Conservation (phyloP, 2,888 invertebrate genomes). For the Podotricha telesiphe region DNA sequence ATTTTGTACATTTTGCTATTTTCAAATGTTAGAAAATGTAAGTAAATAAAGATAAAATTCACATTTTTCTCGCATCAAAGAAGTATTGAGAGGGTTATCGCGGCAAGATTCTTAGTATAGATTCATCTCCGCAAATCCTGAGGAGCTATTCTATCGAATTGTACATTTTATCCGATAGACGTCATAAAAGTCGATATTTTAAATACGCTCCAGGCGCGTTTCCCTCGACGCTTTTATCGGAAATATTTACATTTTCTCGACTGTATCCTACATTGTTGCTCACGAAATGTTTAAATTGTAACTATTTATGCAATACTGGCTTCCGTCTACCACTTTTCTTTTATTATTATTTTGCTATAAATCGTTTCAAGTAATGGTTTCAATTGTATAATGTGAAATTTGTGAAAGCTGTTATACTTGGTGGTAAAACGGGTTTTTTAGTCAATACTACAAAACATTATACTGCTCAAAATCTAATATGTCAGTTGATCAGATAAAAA, state of each 20-base stretch:
- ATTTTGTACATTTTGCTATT: not conserved
- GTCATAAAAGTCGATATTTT: conserved; percentile 38
- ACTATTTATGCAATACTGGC: conserved; percentile 6
- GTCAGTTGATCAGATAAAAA: no score
- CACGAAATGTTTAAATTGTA: conserved; percentile 13
- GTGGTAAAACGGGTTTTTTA: no score
- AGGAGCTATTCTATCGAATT: conserved; percentile 38
- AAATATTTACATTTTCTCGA: conserved; percentile 6
- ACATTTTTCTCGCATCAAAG: conserved; percentile 41
- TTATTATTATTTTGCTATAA: conserved; percentile 5
- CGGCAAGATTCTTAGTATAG: conserved; percentile 38
- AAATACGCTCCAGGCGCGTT: conserved; percentile 29
- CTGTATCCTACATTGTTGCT: conserved; percentile 18
- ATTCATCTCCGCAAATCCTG: conserved; percentile 38
- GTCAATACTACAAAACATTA: no score
- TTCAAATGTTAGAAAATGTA: conserved; percentile 25
- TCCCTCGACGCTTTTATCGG: conserved; percentile 15
- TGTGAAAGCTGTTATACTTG: not conserved
- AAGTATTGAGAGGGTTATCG: conserved; percentile 39
- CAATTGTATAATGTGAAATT: not conserved
- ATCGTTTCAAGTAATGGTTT: conserved; percentile 1
- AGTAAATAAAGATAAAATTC: conserved; percentile 38
- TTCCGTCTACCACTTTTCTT: not conserved
- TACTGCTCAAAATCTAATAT: no score
- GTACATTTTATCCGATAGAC: conserved; percentile 32